Evolutionary conservation across 1,140 invertebrate species (phyloP).

Genomic region (Euura saliciscinereae): DNA sequence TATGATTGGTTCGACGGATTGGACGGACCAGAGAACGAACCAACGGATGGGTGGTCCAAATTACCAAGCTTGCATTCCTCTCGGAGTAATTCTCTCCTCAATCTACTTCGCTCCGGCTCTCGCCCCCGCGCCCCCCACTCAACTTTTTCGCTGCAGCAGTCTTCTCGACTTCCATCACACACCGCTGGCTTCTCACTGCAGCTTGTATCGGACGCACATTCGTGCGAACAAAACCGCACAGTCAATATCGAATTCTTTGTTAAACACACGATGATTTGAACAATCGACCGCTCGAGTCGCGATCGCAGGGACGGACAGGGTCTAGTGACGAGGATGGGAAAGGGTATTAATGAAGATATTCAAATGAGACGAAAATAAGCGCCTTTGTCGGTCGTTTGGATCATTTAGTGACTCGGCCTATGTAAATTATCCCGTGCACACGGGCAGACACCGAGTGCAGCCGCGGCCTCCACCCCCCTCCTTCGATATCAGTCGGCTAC

Average conservation of each 20-base stretch:
- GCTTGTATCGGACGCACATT: no score
- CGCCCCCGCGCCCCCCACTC: neutral
- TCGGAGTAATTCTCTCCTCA: neutral
- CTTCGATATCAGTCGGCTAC: slow-evolving; percentile 14
- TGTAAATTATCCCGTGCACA: slow-evolving; percentile 40
- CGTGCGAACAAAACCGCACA: no score
- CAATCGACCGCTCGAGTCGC: slow-evolving; percentile 12
- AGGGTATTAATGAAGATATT: slow-evolving; percentile 55
- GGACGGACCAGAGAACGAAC: slow-evolving; percentile 30
- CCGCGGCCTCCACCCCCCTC: slow-evolving; percentile 7
- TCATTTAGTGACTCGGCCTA: slow-evolving; percentile 44
- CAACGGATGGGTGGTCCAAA: slow-evolving; percentile 55
- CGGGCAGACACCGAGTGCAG: neutral
- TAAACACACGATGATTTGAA: neutral
- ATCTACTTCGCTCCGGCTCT: neutral
- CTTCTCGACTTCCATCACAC: neutral
- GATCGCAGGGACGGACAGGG: slow-evolving; percentile 14
- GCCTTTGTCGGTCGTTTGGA: slow-evolving; percentile 42
- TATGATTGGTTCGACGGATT: slow-evolving; percentile 52
- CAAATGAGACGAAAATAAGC: slow-evolving; percentile 51
- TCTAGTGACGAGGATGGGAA: slow-evolving; percentile 28
- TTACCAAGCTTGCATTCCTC: slow-evolving; percentile 39
- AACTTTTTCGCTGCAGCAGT: neutral
- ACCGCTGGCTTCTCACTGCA: no score
- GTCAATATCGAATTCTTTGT: neutral